Evolutionary conservation across 2,888 invertebrate species (phyloP), one percentile per base, ranked within the genome.

Genomic region (Teleiodes luculella): DNA sequence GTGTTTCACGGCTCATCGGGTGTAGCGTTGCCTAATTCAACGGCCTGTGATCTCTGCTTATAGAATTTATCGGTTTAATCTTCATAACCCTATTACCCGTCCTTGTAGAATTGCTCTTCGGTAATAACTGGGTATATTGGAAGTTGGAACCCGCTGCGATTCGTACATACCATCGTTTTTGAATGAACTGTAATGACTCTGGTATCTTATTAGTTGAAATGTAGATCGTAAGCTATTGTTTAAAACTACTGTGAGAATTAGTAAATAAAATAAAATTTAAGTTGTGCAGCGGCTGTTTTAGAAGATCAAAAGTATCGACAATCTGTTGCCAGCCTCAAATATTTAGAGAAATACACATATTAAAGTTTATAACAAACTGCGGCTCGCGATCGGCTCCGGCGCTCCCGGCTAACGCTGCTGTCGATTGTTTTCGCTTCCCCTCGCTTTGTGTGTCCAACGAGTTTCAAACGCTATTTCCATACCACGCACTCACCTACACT

Each of bases 381-480:
- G 45, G 28, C 5, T 18, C 45, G 13, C 45, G 18, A 43, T 11
- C 46, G 8, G 20, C 55, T 39, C 43, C 24, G 24, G 28, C 43
- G 28, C 28, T 28, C n/a, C 43, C 18, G 20, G 18, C 20, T 18
- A 20, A 28, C 43, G 20, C 43, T 28, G 20, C 43, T 24, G 49
- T 39, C 53, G 45, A 56, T 59, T 56, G 55, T 59, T 59, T 56
- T 55, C 57, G 41, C 46, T 53, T 14, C 39, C 43, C 20, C 47
- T 60, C 61, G 63, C 63, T 67, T 67, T 70, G 69, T 74, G 66
- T 61, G 59, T 54, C 60, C 68, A 68, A 72, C 68, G 66, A 71
- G n/a, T n/a, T n/a, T n/a, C 72, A 67, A 67, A 65, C 65, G 37
- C 61, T 58, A 41, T 66, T 66, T 65, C 61, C 62, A 65, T 68